Base-by-base conservation (phyloP, 2,888 invertebrate species). In the Phytoseiulus persimilis region DNA sequence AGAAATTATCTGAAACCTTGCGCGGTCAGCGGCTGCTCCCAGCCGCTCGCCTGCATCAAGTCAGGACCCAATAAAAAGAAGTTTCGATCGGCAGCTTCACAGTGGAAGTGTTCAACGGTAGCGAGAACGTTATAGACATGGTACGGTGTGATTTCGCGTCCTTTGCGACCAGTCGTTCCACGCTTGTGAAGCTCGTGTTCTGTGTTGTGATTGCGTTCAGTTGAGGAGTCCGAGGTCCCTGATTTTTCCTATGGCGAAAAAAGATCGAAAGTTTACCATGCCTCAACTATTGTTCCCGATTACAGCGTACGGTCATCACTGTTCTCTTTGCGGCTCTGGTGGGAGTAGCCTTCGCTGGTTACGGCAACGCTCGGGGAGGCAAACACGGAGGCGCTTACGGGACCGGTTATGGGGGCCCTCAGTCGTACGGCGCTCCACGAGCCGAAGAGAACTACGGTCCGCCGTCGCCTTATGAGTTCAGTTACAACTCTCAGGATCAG, bases 401-500 rank as follows among this genome's bases (percentile, higher is more conserved):
- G 1, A 65, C 11, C 65, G 14, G 23, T 28, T 65, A 23, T 23
- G 28, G 65, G 5, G 65, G 65, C 65, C 11, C 65, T 65, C 65
- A 65, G 65, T 65, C 65, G 5, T 65, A 65, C 28, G 65, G 65
- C 18, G 65, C 11, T 18, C 65, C 5, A 65, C 14, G 33, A 11
- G 18, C 39, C 33, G 28, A 32, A 23, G 87, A 87, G 23, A 87
- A 87, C 87, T 87, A 87, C 32, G 87, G 87, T 28, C 87, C 87
- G 0, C 87, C 87, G 0, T 23, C 32, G 5, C 87, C 87, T 6
- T 87, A 87, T 18, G 87, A 87, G 33, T 87, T 87, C 87, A 87
- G 87, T 31, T 87, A 87, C 87, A 87, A 33, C 87, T 33, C 87
- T n/a, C 39, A 87, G 23, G 87, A 87, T 87, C 32, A 33, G n/a